Evolutionary conservation across 2,797 vertebrate genomes (phyloP), one percentile per base, ranked within the genome.

Genomic region (Enteromius radiatus): DNA sequence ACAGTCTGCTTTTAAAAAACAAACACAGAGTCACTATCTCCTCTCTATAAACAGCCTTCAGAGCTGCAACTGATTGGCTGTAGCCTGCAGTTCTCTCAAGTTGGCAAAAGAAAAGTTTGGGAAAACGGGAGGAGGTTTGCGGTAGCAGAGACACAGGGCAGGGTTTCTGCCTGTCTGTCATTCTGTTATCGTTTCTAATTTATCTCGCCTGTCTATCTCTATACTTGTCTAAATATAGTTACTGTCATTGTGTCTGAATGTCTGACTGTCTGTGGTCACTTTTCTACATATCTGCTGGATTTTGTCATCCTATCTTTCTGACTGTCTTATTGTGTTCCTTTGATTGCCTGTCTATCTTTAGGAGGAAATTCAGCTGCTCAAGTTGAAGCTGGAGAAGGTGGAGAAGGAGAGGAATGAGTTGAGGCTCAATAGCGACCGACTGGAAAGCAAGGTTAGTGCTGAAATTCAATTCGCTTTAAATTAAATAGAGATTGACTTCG

Each of bases 351-450:
- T 85, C 11, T 59, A 26, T 64, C 59, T 36, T 47, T 88, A 99
- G 98, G 98, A 99, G 88, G 98, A 99, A 91, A 98, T 99, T 90
- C 96, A 97, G 89, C 97, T 96, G 88, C 94, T 99, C 79, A 97
- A 96, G 84, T 93, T 93, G 90, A 97, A 95, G 79, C 89, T 99
- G 10, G 98, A 99, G 90, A 99, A 97, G 90, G 95, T 96, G 87
- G 98, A 99, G 91, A 99, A 97, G 85, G 98, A 99, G 88, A 93
- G 98, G 70, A 98, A 97, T 4, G 98, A 99, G 89, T 92, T 98
- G 80, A 95, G 98, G 64, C 96, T 98, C 81, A 97, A 94, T 94
- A 96, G 92, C 1, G 97, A 99, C 90, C 97, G 97, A 21, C 92
- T 99, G 12, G 98, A 99, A 90, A 96, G 94, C 92, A 95, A 96